Evolutionary conservation across 2,888 invertebrate genomes (phyloP), one percentile per base, ranked within the genome.

Genomic region (Oegoconia quadripuncta): DNA sequence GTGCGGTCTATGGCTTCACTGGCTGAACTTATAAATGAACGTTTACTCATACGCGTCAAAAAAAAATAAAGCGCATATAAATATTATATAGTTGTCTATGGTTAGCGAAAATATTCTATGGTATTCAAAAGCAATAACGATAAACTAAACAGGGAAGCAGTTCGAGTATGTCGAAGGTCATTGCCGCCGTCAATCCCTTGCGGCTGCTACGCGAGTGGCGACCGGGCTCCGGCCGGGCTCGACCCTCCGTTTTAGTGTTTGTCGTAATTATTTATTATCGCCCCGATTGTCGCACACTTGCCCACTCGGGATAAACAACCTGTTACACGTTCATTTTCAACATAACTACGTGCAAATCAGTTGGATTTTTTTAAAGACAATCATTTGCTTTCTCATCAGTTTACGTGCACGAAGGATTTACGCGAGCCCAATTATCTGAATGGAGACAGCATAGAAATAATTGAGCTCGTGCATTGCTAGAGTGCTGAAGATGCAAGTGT

Each of bases 201-300:
- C 30, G 44, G 40, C 36, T 42, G 26, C 36, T n/a, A n/a, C n/a
- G n/a, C n/a, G n/a, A n/a, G n/a, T n/a, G n/a, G 2, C 11, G 27
- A 14, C 13, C 27, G 42, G 44, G 40, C 46, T 47, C 6, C 3
- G 48, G 22, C 22, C 45, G 45, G 43, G 48, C 42, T 36, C 44
- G 49, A 46, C 50, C 55, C 58, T 57, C 39, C 40, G 40, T 41
- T 34, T 25, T 25, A 27, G 27, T 26, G 29, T 29, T 31, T 31
- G 42, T 37, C 29, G 42, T 57, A 63, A 65, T 61, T 59, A 61
- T 45, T 57, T 62, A 65, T 61, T 59, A 61, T 45, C 49, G 50
- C 53, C 55, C 43, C 44, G 55, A 58, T 62, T 55, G 48, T 48
- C 43, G 44, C 46, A 44, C 44, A 37, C 48, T 45, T 50, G 46